Percentiles rank a stretch among this genome's conserved stretches.
These are phyloP conservation scores for Fragum whitleyi DNA, from an alignment of 2,888 invertebrate genomes.

Conservation along the genomic window DNA sequence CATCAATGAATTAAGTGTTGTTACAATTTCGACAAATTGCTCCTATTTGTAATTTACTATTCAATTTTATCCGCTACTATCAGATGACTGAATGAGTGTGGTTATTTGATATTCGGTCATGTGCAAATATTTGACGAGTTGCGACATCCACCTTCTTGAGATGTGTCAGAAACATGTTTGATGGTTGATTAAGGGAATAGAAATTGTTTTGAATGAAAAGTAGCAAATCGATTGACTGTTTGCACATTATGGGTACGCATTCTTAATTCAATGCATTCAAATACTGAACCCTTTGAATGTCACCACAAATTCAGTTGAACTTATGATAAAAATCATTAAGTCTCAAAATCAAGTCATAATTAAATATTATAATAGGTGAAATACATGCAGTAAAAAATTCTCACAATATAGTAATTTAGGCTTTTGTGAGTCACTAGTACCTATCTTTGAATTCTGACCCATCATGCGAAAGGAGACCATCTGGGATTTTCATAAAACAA, in stretches of 20 bases:
- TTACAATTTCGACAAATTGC: constrained; percentile 25
- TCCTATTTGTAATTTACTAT: not conserved
- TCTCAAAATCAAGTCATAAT: too few relatives aligned
- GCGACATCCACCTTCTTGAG: constrained; percentile 18
- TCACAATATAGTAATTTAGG: too few relatives aligned
- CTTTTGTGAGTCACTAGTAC: too few relatives aligned
- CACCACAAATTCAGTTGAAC: too few relatives aligned
- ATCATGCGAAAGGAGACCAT: too few relatives aligned
- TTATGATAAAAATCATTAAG: too few relatives aligned
- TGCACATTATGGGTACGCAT: not conserved
- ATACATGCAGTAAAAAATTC: too few relatives aligned
- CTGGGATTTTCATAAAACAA: too few relatives aligned
- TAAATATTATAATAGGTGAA: too few relatives aligned
- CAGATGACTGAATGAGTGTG: constrained; percentile 13
- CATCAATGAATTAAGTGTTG: constrained; percentile 15
- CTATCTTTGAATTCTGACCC: too few relatives aligned
- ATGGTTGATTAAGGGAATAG: constrained; percentile 14
- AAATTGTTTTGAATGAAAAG: constrained; percentile 16
- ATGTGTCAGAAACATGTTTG: constrained; percentile 27
- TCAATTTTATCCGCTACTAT: constrained; percentile 9
- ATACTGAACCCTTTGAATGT: not conserved
- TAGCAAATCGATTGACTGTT: constrained; percentile 23
- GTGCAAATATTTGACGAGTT: constrained; percentile 21
- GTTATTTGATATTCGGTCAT: constrained; percentile 15
- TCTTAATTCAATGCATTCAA: not conserved